A percentile compares a stretch with the other conserved stretches of the same genome.
These are phyloP conservation scores for Melikaiella ostensackeni DNA, from an alignment of 2,888 invertebrate genomes.

Conservation along the genomic window DNA sequence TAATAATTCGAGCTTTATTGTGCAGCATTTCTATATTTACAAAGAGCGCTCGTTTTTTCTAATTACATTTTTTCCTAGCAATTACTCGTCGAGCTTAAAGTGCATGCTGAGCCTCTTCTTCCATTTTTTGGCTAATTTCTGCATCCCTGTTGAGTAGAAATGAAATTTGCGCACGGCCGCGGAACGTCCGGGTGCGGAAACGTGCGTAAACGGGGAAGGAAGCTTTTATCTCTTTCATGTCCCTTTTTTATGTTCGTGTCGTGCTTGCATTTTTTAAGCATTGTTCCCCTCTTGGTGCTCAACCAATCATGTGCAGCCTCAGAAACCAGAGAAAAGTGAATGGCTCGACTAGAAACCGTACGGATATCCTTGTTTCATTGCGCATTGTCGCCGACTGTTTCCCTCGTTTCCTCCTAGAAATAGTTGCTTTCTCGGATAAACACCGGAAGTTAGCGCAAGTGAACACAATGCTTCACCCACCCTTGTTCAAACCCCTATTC, in stretches of 20 bases:
- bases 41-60: conserved; percentile 1
- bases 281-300: conserved; percentile 31
- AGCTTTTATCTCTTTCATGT: conserved; percentile 48
- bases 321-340: conserved; percentile 17
- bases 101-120: conserved; percentile 12
- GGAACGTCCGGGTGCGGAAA: conserved; percentile 37
- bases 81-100: conserved; percentile 18
- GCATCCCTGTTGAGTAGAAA: conserved; percentile 38
- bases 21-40: not conserved
- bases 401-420: conserved; percentile 38
- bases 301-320: conserved; percentile 36
- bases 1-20: not conserved
- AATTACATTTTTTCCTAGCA: conserved; percentile 13
- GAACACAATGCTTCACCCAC: not conserved
- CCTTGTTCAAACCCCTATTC: not conserved
- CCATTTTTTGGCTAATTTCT: conserved; percentile 37
- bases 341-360: not conserved
- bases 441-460: conserved; percentile 5
- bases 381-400: conserved; percentile 8
- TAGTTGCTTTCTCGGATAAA: conserved; percentile 21
- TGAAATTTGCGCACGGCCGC: conserved; percentile 42
- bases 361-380: conserved; percentile 37
- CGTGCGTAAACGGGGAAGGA: conserved; percentile 43
- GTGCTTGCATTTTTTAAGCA: conserved; percentile 35
- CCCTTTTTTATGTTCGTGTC: conserved; percentile 44